These are phyloP conservation scores for Amiota mariae DNA, from an alignment of 2,888 invertebrate genomes.

Conservation along the genomic window DNA sequence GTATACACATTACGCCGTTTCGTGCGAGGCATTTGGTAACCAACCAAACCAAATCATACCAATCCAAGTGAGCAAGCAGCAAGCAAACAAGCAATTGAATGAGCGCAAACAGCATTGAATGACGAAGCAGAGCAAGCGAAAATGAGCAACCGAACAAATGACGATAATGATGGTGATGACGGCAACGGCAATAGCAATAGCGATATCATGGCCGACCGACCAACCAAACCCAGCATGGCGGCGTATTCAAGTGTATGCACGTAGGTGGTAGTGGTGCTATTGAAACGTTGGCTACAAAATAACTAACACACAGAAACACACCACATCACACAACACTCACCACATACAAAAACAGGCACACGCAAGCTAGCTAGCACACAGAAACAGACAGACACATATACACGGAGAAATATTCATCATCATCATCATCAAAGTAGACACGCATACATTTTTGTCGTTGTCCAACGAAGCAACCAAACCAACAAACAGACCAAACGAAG, in stretches of 20 bases:
- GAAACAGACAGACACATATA: conserved; percentile 23
- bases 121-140: background rate
- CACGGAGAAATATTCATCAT: conserved; percentile 25
- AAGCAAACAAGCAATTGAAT: background rate
- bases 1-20: conserved; percentile 9
- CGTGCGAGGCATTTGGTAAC: background rate
- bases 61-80: conserved; percentile 10
- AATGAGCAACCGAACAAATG: background rate
- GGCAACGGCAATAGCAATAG: background rate
- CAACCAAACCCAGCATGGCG: conserved; percentile 6
- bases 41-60: background rate
- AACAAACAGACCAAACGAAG: conserved; percentile 13
- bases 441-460: background rate
- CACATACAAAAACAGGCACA: conserved; percentile 37
- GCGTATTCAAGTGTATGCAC: background rate
- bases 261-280: conserved; percentile 23
- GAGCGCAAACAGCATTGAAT: background rate
- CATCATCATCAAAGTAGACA: background rate
- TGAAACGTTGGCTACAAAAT: conserved; percentile 31
- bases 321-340: too few species aligned
- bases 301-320: too few species aligned
- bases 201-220: conserved; percentile 2
- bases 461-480: conserved; percentile 24
- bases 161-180: conserved; percentile 11
- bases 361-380: conserved; percentile 19